Percentiles rank a stretch among this genome's conserved stretches.
These are phyloP conservation scores for Malthinus flaveolus DNA, from an alignment of 2,888 invertebrate genomes.

Conservation along the genomic window DNA sequence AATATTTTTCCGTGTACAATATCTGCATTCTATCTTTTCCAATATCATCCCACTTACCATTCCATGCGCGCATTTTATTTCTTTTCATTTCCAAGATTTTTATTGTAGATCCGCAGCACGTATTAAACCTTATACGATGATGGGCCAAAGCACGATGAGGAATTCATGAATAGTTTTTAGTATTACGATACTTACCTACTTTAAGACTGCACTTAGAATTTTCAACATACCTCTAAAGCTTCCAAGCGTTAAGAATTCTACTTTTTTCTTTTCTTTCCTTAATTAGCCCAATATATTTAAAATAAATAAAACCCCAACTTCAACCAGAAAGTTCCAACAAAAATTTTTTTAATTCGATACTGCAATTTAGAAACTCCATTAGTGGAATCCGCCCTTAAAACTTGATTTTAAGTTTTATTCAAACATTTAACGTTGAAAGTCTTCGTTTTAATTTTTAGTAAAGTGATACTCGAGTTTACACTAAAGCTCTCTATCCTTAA, in stretches of 20 bases:
- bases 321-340: too few species aligned
- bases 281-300: not conserved
- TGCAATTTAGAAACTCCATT: too few species aligned
- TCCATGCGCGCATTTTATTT: slow-evolving; percentile 31
- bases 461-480: slow-evolving; percentile 8
- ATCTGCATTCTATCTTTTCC: slow-evolving; percentile 22
- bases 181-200: slow-evolving; percentile 15
- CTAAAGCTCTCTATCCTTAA: slow-evolving; percentile 12
- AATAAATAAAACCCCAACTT: too few species aligned
- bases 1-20: slow-evolving; percentile 19
- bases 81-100: slow-evolving; percentile 29
- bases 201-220: slow-evolving; percentile 7
- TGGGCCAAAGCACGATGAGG: slow-evolving; percentile 25
- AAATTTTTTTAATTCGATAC: too few species aligned
- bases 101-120: slow-evolving; percentile 33
- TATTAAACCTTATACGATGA: slow-evolving; percentile 34
- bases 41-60: slow-evolving; percentile 32
- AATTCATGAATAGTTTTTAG: slow-evolving; percentile 29
- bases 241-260: slow-evolving; percentile 9
- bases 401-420: too few species aligned
- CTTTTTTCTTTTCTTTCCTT: slow-evolving; percentile 11
- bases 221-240: slow-evolving; percentile 9
- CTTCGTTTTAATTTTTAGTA: too few species aligned
- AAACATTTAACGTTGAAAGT: too few species aligned
- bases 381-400: too few species aligned